Percentiles rank a stretch among this genome's conserved stretches.
Evolutionary conservation across 2,797 vertebrate species (phyloP).

Genomic region (Dicrostonyx torquatus): DNA sequence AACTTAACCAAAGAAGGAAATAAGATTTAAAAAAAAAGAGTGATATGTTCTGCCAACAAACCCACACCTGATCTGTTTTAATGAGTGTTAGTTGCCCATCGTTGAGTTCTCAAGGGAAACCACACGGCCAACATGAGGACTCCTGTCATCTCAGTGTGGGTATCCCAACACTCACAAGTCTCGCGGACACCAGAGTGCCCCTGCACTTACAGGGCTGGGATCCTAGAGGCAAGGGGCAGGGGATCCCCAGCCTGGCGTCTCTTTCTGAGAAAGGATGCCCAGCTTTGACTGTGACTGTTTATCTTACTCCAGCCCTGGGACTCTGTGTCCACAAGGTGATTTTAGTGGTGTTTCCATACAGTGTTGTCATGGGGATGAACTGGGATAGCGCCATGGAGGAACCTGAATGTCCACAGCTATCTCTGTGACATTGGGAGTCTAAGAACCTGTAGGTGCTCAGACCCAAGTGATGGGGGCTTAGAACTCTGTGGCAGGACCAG

Average conservation of each 20-base stretch:
- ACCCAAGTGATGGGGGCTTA: background rate
- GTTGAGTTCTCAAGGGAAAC: background rate
- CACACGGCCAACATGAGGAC: rapidly evolving
- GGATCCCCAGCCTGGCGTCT: background rate
- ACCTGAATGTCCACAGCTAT: rapidly evolving
- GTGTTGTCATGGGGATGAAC: background rate
- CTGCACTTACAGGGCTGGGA: background rate
- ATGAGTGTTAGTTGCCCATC: rapidly evolving
- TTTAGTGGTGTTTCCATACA: background rate
- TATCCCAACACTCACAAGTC: rapidly evolving
- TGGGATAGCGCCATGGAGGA: background rate
- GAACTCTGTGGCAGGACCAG: background rate
- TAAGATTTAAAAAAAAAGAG: background rate
- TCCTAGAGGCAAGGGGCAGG: background rate
- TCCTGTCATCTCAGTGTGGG: background rate
- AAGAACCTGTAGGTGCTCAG: rapidly evolving
- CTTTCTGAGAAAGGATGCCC: rapidly evolving
- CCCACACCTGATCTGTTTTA: background rate
- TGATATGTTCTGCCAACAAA: rapidly evolving
- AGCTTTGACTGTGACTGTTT: background rate
- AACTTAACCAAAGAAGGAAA: too few species aligned
- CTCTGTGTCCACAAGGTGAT: background rate
- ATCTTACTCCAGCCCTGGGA: background rate
- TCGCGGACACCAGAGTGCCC: rapidly evolving
- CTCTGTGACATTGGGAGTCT: rapidly evolving